Conservation (phyloP, 2,888 invertebrate species). For the Pristionchus arcanus region DNA sequence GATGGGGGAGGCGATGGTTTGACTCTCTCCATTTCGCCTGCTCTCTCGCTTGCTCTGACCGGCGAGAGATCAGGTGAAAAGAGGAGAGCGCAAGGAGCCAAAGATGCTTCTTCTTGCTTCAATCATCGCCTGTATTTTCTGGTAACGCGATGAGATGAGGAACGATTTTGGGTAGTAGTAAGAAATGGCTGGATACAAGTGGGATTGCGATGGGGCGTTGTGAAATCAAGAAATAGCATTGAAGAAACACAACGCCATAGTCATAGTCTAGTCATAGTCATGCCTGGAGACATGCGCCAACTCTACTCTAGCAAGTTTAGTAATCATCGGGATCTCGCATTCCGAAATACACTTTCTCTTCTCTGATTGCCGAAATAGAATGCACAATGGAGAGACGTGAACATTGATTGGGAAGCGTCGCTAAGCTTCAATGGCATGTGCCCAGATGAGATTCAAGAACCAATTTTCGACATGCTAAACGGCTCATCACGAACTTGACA, state of each 20-base stretch:
- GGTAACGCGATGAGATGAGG: not conserved
- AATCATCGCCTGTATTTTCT: conserved; percentile 3
- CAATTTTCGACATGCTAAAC: not conserved
- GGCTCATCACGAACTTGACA: too few species aligned
- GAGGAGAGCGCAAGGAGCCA: not conserved
- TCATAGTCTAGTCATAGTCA: not conserved
- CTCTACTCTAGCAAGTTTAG: not conserved
- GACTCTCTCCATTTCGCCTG: not conserved
- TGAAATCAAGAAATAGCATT: not conserved
- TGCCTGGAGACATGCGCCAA: not conserved
- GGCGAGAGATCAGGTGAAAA: not conserved
- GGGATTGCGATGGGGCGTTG: not conserved
- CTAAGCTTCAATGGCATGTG: not conserved
- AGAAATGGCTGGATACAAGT: not conserved
- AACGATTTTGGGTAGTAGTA: not conserved
- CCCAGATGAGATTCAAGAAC: not conserved
- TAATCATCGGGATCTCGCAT: too few species aligned
- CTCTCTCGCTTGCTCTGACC: not conserved
- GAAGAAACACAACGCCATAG: too few species aligned
- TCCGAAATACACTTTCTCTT: too few species aligned
- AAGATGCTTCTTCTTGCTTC: too few species aligned
- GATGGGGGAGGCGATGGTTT: not conserved
- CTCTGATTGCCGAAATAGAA: too few species aligned
- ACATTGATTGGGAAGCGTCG: too few species aligned
- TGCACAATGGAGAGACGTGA: too few species aligned